Percentiles rank a stretch among this genome's conserved stretches.
Evolutionary conservation across 2,113 vertebrate species (phyloP).

Genomic region (Apaloderma vittatum): DNA sequence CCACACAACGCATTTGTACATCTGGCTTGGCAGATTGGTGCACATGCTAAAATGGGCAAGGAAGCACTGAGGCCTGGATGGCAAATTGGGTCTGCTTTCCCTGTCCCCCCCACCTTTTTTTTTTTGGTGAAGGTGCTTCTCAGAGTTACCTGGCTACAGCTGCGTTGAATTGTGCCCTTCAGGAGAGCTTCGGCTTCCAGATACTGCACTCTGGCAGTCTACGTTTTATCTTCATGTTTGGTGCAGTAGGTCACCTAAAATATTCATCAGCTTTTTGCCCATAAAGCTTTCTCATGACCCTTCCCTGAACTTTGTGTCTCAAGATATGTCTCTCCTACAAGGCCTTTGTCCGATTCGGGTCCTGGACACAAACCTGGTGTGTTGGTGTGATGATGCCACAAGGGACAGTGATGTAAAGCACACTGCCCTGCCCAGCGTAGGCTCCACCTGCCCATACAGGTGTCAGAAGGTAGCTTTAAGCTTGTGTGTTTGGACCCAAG

Average conservation of each 20-base stretch:
- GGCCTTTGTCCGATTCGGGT: background rate
- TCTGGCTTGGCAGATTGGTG: slow-evolving; percentile 72
- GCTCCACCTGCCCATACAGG: background rate
- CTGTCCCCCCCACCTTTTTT: background rate
- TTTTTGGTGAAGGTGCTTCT: background rate
- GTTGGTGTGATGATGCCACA: background rate
- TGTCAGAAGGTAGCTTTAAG: background rate
- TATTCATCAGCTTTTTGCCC: background rate
- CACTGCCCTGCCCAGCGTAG: background rate
- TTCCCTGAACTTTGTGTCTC: background rate
- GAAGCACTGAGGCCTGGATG: slow-evolving; percentile 31
- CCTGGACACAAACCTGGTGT: background rate
- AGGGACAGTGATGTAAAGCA: background rate
- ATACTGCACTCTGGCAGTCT: background rate
- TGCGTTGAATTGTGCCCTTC: background rate
- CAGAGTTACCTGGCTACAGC: background rate
- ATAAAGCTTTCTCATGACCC: background rate
- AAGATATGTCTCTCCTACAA: background rate
- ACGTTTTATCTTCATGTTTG: background rate
- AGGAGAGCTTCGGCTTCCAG: background rate
- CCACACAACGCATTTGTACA: slow-evolving; percentile 65
- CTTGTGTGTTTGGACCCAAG: background rate
- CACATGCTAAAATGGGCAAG: slow-evolving; percentile 53
- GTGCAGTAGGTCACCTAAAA: background rate
- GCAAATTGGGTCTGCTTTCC: background rate